Conservation (phyloP, 2,888 invertebrate genomes). For the Epistrophe eligans region DNA sequence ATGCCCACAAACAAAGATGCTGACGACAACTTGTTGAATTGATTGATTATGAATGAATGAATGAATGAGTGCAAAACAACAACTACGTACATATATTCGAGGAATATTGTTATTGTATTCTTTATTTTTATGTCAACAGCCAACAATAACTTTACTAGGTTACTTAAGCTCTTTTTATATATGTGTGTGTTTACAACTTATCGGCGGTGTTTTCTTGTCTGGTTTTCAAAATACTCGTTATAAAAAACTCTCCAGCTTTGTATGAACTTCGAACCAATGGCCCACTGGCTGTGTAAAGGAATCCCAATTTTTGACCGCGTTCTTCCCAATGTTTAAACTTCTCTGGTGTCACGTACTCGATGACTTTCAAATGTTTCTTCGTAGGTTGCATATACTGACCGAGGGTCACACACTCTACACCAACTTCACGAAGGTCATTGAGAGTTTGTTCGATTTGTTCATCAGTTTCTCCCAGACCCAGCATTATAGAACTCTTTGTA, state of each 20-base stretch:
- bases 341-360: conserved; percentile 98
- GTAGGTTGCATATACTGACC: conserved; percentile 99
- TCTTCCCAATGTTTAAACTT: conserved; percentile 95
- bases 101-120: background rate
- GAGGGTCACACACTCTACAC: conserved; percentile 97
- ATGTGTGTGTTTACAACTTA: conserved; percentile 41
- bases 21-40: conserved; percentile 70
- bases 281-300: conserved; percentile 98
- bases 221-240: conserved; percentile 90
- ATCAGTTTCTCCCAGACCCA: conserved; percentile 96
- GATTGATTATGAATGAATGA: conserved; percentile 47
- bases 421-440: conserved; percentile 91
- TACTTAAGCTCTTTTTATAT: background rate
- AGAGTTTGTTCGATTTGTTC: conserved; percentile 93
- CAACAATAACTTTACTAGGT: conserved; percentile 44
- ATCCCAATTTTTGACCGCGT: conserved; percentile 93
- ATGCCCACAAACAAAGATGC: conserved; percentile 29
- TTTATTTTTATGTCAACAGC: conserved; percentile 47
- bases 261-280: conserved; percentile 98
- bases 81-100: background rate
- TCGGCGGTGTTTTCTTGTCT: conserved; percentile 78
- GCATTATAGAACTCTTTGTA: conserved; percentile 99
- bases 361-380: conserved; percentile 95
- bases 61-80: conserved; percentile 36
- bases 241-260: conserved; percentile 98